Conservation (phyloP, 2,888 invertebrate genomes). For the Quadroppia sp. region DNA sequence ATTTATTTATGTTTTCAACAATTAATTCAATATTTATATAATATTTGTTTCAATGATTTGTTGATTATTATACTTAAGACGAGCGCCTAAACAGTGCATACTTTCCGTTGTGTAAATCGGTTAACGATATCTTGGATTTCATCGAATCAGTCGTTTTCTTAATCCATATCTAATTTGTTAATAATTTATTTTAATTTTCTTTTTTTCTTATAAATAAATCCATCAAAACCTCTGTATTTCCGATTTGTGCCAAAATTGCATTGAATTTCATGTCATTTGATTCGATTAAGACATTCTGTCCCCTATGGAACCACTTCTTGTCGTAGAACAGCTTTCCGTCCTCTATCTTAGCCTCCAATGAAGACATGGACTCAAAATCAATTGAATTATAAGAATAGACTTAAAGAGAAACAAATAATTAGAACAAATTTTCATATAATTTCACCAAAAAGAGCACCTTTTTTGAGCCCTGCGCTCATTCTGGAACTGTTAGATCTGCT, state of each 20-base stretch:
- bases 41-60: background rate
- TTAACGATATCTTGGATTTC: constrained; percentile 35
- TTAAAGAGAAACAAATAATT: background rate
- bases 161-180: constrained; percentile 37
- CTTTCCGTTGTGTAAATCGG: constrained; percentile 39
- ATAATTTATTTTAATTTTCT: background rate
- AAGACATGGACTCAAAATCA: background rate
- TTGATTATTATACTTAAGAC: constrained; percentile 1
- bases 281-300: constrained; percentile 86
- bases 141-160: constrained; percentile 32
- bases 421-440: background rate
- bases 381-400: background rate
- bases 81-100: constrained; percentile 38
- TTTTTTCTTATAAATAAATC: background rate
- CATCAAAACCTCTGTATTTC: constrained; percentile 71
- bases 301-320: constrained; percentile 89
- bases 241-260: constrained; percentile 84
- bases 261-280: constrained; percentile 80
- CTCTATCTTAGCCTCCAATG: constrained; percentile 76
- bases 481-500: constrained; percentile 54
- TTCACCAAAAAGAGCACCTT: background rate
- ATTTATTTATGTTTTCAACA: background rate
- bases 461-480: background rate
- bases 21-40: constrained; percentile 9
- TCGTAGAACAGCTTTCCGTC: constrained; percentile 91